Evolutionary conservation across 2,113 vertebrate species (phyloP).

Genomic region (Callionymus lyra): DNA sequence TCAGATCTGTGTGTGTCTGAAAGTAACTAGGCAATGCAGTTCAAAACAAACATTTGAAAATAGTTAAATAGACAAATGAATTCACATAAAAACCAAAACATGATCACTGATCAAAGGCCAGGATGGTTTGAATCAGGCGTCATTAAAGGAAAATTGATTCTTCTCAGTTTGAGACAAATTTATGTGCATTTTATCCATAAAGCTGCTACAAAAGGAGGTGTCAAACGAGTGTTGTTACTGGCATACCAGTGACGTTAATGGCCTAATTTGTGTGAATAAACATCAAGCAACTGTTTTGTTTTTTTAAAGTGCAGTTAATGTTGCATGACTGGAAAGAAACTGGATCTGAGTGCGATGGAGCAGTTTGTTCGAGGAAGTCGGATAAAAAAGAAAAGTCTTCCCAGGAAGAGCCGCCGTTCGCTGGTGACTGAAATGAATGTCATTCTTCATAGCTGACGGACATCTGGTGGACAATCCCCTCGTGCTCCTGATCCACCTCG

Average conservation of each 20-base stretch:
- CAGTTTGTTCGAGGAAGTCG: constrained; percentile 52
- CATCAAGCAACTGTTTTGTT: constrained; percentile 64
- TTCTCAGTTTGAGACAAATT: too few species aligned
- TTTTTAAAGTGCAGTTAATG: constrained; percentile 65
- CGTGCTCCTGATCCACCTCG: too few species aligned
- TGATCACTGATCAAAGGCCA: too few species aligned
- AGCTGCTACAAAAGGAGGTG: too few species aligned
- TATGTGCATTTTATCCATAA: too few species aligned
- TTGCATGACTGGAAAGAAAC: constrained; percentile 64
- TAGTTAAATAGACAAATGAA: too few species aligned
- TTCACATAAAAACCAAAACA: too few species aligned
- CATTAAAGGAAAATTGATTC: too few species aligned
- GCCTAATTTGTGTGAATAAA: constrained; percentile 60
- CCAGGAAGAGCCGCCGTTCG: constrained; percentile 46
- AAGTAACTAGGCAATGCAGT: too few species aligned
- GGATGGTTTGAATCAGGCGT: too few species aligned
- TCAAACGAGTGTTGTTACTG: constrained; percentile 39
- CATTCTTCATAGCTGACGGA: constrained; percentile 37
- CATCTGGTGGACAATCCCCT: not conserved
- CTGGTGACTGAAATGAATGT: constrained; percentile 54
- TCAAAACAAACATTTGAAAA: too few species aligned
- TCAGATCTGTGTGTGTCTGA: too few species aligned
- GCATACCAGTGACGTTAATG: constrained; percentile 52
- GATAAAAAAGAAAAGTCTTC: constrained; percentile 64
- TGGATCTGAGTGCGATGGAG: constrained; percentile 57